Conservation (phyloP, 2,113 vertebrate genomes). For the Narcine bancroftii region DNA sequence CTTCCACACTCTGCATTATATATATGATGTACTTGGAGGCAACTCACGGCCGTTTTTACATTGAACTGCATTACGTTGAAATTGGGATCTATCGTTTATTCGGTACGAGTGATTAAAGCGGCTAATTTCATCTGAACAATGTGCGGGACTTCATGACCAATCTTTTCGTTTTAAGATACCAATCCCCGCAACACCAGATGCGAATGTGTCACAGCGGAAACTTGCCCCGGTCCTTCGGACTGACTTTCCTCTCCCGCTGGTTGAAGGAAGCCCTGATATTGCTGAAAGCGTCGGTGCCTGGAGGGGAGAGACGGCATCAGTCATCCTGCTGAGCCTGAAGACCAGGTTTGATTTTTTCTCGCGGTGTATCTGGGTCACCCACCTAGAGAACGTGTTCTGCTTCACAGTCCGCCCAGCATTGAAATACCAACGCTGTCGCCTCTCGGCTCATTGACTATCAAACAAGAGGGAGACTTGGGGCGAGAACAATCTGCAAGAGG, state of each 20-base stretch:
- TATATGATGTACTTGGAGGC: too few species aligned
- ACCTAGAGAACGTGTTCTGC: background rate
- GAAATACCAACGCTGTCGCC: background rate
- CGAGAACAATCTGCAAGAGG: too few species aligned
- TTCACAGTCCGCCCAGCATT: background rate
- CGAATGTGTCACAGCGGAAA: background rate
- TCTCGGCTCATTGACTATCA: background rate
- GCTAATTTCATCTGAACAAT: background rate
- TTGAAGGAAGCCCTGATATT: background rate
- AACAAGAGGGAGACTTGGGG: too few species aligned
- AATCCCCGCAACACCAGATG: background rate
- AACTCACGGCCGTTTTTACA: too few species aligned
- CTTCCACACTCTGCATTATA: background rate
- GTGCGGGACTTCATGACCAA: background rate
- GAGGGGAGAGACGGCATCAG: background rate
- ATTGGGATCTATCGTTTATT: background rate
- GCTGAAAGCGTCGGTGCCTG: too few species aligned
- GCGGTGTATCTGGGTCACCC: background rate
- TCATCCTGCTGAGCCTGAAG: background rate
- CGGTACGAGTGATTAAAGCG: background rate
- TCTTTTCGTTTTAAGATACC: background rate
- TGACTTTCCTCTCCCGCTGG: background rate
- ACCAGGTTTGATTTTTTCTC: background rate
- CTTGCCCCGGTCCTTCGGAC: background rate
- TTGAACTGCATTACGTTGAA: background rate